Evolutionary conservation across 1,140 invertebrate genomes (phyloP).

Genomic region (Bombyx mandarina): DNA sequence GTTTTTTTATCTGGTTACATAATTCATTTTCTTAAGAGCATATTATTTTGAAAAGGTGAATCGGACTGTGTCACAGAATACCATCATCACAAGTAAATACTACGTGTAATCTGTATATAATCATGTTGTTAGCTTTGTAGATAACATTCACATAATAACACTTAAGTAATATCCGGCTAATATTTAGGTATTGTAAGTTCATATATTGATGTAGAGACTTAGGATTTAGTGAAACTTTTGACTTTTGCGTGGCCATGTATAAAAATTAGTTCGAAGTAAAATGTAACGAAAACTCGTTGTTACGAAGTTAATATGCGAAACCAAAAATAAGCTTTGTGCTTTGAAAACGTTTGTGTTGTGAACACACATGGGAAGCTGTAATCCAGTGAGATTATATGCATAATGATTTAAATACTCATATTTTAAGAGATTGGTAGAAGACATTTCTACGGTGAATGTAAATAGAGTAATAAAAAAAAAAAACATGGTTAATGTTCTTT

Average conservation of each 20-base stretch:
- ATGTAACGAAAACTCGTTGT: constrained; percentile 37
- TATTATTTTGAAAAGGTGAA: too few species aligned
- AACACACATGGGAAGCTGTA: constrained; percentile 42
- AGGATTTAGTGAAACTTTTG: constrained; percentile 22
- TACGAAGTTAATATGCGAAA: constrained; percentile 57
- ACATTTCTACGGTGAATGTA: too few species aligned
- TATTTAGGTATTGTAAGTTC: constrained; percentile 10
- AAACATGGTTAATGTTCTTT: too few species aligned
- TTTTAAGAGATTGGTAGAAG: constrained; percentile 1
- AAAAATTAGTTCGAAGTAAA: constrained; percentile 28
- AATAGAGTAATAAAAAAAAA: too few species aligned
- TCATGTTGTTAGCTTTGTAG: constrained; percentile 22
- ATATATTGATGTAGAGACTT: constrained; percentile 6
- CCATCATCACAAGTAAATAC: constrained; percentile 1
- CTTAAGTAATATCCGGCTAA: constrained; percentile 14
- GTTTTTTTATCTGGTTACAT: neutral
- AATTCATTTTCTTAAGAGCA: too few species aligned
- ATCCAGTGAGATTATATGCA: constrained; percentile 48
- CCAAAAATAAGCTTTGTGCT: constrained; percentile 69
- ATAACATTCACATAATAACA: constrained; percentile 15
- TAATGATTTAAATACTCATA: constrained; percentile 37
- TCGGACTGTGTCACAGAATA: constrained; percentile 15
- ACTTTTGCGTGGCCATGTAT: constrained; percentile 59
- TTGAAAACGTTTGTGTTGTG: constrained; percentile 68
- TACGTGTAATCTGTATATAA: constrained; percentile 24